Base-by-base conservation (phyloP, 1,140 invertebrate genomes). In the Papilio dardanus region DNA sequence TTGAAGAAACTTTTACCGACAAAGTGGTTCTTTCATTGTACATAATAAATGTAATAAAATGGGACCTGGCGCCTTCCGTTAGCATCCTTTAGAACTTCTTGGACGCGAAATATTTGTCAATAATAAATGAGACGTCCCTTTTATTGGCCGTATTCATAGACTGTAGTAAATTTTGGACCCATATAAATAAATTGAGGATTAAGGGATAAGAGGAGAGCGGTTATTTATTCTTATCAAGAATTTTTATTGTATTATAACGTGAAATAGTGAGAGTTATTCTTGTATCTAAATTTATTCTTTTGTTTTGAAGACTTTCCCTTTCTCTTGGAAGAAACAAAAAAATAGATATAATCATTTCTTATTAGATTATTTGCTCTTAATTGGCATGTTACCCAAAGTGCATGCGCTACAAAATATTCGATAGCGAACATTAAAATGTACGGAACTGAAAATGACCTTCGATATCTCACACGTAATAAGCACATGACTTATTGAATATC, bases 41-140 rank as follows among this genome's bases (percentile, higher is more conserved):
- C 67, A 76, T 80, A 81, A 87, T 86, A 90, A 86, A 88, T 82
- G 83, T 80, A 85, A 88, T 90, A 87, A 89, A 89, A 87, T 85
- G 77, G 80, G 75, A 87, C 76, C 82, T 88, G 91, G 90, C 89
- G 90, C 91, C 91, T 92, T 92, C 91, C 89, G 89, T 92, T 90
- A 86, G 74, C 74, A 75, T 76, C 76, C 78, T 85, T 86, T 78
- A 77, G 74, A 85, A 84, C 86, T 86, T 87, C 87, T 89, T 88
- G 77, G 79, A 78, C 81, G 89, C 87, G 88, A 92, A 92, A 93
- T 91, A 91, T 93, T 91, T 93, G 89, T 93, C 87, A 93, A 91
- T 90, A 92, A 92, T 92, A 93, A 93, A 91, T 92, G 88, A 93
- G 89, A 91, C 88, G 88, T 93, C 85, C 87, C 85, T 92, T 92